phyloP scores from a whole-genome alignment of 2,888 invertebrate genomes.

The Temnothorax ravouxi region DNA sequence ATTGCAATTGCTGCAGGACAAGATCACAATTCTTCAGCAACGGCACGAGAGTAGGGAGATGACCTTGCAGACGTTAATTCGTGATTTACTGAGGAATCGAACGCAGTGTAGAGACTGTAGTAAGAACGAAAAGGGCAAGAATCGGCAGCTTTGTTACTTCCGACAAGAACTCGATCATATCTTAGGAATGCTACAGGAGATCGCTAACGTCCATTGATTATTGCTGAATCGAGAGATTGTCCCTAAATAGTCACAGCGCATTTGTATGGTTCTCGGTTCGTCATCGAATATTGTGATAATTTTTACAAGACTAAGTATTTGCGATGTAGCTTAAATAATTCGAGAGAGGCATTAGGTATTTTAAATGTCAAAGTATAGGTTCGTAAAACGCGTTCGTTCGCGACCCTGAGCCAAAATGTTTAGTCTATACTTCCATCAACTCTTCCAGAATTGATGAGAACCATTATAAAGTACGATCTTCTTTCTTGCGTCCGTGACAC shows the following conservation, averaged over 20 bases:
- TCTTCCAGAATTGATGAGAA: conserved; percentile 46
- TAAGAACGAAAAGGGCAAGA: conserved; percentile 80
- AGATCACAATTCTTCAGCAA: conserved; percentile 83
- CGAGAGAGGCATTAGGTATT: conserved; percentile 35
- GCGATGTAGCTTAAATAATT: conserved; percentile 51
- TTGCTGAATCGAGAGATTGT: conserved; percentile 10
- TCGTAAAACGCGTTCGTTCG: conserved; percentile 8
- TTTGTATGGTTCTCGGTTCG: conserved; percentile 48
- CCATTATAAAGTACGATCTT: conserved; percentile 49
- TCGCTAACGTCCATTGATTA: conserved; percentile 80
- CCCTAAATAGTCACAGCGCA: background rate
- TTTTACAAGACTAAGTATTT: conserved; percentile 44
- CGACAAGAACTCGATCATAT: conserved; percentile 84
- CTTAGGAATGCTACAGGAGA: conserved; percentile 84
- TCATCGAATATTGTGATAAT: conserved; percentile 70
- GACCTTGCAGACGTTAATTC: conserved; percentile 83
- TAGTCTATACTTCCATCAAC: conserved; percentile 47
- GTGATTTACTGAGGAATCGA: conserved; percentile 82
- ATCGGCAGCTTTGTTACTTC: conserved; percentile 83
- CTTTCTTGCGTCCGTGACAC: conserved; percentile 53
- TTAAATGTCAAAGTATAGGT: conserved; percentile 8
- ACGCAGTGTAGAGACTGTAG: conserved; percentile 84
- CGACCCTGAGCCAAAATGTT: conserved; percentile 30
- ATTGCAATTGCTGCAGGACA: conserved; percentile 83
- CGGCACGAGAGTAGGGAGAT: conserved; percentile 84